Evolutionary conservation across 2,888 invertebrate species (phyloP).

Genomic region (Strigamia transsilvanica): DNA sequence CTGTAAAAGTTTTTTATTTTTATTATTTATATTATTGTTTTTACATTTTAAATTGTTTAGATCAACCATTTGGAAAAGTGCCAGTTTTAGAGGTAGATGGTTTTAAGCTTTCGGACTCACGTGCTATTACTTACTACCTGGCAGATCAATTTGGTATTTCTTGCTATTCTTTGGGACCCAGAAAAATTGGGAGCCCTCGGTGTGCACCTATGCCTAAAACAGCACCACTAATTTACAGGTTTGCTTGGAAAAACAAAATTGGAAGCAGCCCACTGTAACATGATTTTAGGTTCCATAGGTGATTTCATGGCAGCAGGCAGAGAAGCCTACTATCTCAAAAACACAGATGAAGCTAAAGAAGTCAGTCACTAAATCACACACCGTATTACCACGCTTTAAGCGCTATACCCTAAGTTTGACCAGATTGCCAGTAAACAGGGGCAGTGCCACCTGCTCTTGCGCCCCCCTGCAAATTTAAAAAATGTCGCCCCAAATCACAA

Average conservation of each 20-base stretch:
- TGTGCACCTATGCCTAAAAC: background rate
- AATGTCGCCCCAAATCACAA: no score
- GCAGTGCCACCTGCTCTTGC: no score
- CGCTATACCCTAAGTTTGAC: no score
- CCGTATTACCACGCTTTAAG: no score
- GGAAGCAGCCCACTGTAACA: conserved; percentile 70
- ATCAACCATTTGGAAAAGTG: conserved; percentile 69
- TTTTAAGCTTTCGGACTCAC: no score
- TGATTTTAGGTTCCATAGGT: conserved; percentile 65
- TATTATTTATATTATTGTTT: background rate
- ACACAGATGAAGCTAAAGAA: background rate
- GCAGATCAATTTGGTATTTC: no score
- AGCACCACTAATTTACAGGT: conserved; percentile 57
- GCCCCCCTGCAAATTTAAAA: no score
- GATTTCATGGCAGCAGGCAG: conserved; percentile 54
- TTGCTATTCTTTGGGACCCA: no score
- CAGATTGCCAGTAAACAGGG: no score
- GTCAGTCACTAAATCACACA: background rate
- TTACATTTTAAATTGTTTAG: conserved; percentile 60
- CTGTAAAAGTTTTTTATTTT: conserved; percentile 29
- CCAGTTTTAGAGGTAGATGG: conserved; percentile 71
- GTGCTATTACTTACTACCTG: no score
- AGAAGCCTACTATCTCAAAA: background rate
- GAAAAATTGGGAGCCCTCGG: no score
- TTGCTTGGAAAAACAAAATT: conserved; percentile 69